phyloP scores from a whole-genome alignment of 2,888 invertebrate genomes.

The Euzophera pinguis region DNA sequence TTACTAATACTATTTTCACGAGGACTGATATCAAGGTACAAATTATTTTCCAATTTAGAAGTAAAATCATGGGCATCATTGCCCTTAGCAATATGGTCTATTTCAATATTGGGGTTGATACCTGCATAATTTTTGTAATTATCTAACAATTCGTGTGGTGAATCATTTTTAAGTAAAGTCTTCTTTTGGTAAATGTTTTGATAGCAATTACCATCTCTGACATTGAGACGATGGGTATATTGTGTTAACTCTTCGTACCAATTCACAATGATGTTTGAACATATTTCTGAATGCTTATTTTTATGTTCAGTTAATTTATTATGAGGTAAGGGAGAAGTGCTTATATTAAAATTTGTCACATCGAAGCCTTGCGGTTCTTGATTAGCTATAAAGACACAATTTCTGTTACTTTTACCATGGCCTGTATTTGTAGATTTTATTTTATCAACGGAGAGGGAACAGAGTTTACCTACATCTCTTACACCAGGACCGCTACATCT shows the following conservation, averaged over 20 bases:
- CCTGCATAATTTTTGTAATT: background rate
- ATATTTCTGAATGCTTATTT: background rate
- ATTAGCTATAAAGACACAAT: too few species aligned
- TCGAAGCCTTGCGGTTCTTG: background rate
- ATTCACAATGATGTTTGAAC: background rate
- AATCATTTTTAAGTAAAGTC: background rate
- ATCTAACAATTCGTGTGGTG: background rate
- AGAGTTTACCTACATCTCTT: too few species aligned
- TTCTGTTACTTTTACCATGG: too few species aligned
- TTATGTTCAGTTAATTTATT: background rate
- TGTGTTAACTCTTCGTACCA: background rate
- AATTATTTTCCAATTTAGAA: background rate
- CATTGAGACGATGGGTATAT: background rate
- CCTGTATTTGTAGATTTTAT: too few species aligned
- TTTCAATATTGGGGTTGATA: slow-evolving; percentile 16
- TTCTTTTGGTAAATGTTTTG: background rate
- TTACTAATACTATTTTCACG: too few species aligned
- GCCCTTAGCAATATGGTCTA: slow-evolving; percentile 17
- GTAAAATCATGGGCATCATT: slow-evolving; percentile 6
- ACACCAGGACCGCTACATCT: too few species aligned
- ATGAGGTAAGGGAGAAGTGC: background rate
- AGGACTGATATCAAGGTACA: background rate
- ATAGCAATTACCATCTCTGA: background rate
- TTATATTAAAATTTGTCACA: background rate
- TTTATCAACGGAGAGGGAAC: too few species aligned